Percentiles rank a stretch among this genome's conserved stretches.
Conservation (phyloP, 2,797 vertebrate genomes). For the Mus caroli region DNA sequence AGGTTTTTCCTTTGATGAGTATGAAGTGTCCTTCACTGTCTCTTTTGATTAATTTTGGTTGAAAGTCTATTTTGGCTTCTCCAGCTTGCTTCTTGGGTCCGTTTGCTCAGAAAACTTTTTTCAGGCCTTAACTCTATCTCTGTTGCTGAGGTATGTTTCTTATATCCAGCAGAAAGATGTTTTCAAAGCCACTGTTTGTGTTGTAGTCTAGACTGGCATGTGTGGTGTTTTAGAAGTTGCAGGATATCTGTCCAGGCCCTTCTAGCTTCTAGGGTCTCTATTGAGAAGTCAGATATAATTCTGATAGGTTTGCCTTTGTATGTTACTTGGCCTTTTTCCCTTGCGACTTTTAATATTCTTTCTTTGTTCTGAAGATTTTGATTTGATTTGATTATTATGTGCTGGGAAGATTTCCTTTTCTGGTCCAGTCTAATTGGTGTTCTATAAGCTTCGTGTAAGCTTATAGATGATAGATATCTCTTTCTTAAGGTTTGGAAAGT, state of each 20-base stretch:
- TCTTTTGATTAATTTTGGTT: too few relatives aligned
- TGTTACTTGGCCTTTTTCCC: not conserved
- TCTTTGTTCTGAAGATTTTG: not conserved
- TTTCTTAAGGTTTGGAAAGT: not conserved
- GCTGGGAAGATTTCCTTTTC: not conserved
- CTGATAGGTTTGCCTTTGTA: not conserved
- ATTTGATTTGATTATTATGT: not conserved
- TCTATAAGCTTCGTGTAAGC: not conserved
- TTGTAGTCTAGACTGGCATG: not conserved
- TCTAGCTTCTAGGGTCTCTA: not conserved
- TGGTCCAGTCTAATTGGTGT: not conserved
- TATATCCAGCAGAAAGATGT: too few relatives aligned
- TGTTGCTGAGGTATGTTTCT: too few relatives aligned
- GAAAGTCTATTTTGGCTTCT: too few relatives aligned
- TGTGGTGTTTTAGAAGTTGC: not conserved
- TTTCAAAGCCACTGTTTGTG: too few relatives aligned
- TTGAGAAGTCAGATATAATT: not conserved
- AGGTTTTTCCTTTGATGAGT: too few relatives aligned
- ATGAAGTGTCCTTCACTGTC: too few relatives aligned
- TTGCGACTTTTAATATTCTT: not conserved
- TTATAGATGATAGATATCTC: not conserved
- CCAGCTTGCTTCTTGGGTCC: too few relatives aligned
- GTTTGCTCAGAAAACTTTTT: too few relatives aligned
- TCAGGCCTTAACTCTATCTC: too few relatives aligned
- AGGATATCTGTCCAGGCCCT: not conserved